Base-by-base conservation (phyloP, 2,888 invertebrate species). In the Idaea dimidiata region DNA sequence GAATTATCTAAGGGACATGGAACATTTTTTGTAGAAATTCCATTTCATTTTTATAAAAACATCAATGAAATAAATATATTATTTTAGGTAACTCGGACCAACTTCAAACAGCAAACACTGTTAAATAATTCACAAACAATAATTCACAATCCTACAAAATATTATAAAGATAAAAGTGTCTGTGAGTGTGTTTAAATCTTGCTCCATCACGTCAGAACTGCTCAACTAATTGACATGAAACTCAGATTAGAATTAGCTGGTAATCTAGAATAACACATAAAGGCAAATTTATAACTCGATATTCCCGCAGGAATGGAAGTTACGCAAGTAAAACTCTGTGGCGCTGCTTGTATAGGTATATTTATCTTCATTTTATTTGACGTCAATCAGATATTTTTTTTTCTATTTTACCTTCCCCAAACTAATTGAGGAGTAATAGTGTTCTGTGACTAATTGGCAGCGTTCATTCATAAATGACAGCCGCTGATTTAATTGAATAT, bases 281-380 rank as follows among this genome's bases (percentile, higher is more conserved):
- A n/a, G n/a, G 24, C 24, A 3, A 24, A 65, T 59, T 61, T 56
- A 6, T 56, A 53, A 16, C 53, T 53, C 6, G 14, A 53, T 53
- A 53, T 53, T 10, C n/a, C 53, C n/a, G n/a, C 53, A 6, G 53
- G 1, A 53, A 16, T 6, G 53, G 3, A 2, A 53, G 5, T 2
- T 53, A 53, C 53, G 53, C 53, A 6, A 6, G 53, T 53, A 6
- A 53, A 53, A 53, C 6, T 3, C 1, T 16, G 53, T 1, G n/a
- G 14, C 53, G 53, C 10, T 53, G n/a, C 14, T 53, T 53, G 10
- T 53, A 53, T 53, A 53, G 24, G 24, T 24, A 24, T 43, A 43
- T 43, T 43, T 43, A 14, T 43, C 43, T 43, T 0, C 14, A 43
- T 43, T 43, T 43, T 43, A 43, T 43, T 14, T 43, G 3, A 24